Conservation (phyloP, 2,113 vertebrate species). For the Planiliza haematocheilus region DNA sequence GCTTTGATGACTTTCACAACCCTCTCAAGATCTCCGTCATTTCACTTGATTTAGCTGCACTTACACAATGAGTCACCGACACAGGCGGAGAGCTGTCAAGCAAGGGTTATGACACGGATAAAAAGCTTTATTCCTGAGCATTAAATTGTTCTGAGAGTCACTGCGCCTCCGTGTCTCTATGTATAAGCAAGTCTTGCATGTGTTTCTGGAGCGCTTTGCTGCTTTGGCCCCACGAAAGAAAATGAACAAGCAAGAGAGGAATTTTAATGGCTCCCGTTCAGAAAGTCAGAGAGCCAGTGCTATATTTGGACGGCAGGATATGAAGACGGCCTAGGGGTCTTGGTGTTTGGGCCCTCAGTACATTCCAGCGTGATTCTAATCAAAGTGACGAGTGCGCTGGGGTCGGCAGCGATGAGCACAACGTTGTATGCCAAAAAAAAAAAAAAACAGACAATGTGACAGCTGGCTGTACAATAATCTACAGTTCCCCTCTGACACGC, state of each 20-base stretch:
- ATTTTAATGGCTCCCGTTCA: constrained; percentile 28
- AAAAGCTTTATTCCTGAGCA: neutral
- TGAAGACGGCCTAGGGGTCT: constrained; percentile 17
- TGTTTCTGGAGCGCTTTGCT: neutral
- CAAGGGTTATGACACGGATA: constrained; percentile 7
- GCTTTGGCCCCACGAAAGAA: constrained; percentile 18
- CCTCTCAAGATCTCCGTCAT: constrained; percentile 15
- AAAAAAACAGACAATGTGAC: constrained; percentile 23
- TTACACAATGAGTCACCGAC: constrained; percentile 23
- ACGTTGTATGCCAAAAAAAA: constrained; percentile 26
- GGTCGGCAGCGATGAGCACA: constrained; percentile 34
- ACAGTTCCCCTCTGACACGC: constrained; percentile 57
- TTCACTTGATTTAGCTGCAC: constrained; percentile 28
- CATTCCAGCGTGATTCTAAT: constrained; percentile 56
- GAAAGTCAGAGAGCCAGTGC: constrained; percentile 23
- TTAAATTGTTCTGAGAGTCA: constrained; percentile 14
- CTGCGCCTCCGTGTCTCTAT: neutral
- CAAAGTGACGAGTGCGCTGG: constrained; percentile 50
- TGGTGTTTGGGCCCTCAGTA: constrained; percentile 25
- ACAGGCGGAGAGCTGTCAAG: constrained; percentile 8
- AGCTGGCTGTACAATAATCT: constrained; percentile 43
- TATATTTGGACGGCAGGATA: constrained; percentile 35
- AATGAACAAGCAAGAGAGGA: constrained; percentile 19
- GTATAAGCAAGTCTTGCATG: neutral
- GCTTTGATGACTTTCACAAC: constrained; percentile 22